Evolutionary conservation across 1,140 invertebrate species (phyloP).

Genomic region (Zaprionus nigranus): DNA sequence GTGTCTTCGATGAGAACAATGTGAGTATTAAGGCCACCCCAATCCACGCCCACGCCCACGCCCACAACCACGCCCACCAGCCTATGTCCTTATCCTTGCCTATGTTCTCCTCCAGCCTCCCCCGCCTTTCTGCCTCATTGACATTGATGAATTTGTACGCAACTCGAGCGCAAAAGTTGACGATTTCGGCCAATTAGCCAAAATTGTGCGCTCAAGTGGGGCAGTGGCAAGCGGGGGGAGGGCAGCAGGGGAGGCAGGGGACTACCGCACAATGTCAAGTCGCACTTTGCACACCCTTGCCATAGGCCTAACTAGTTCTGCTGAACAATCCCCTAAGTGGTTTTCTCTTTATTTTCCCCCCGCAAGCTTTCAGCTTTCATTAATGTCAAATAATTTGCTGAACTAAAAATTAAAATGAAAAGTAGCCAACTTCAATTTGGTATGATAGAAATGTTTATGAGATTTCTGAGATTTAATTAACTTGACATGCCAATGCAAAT

Average conservation of each 20-base stretch:
- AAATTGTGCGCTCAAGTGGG: slow-evolving; percentile 31
- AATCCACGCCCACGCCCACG: background rate
- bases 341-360: background rate
- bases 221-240: background rate
- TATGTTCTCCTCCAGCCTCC: background rate
- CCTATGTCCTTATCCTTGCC: slow-evolving; percentile 22
- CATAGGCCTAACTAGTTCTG: background rate
- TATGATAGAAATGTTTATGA: background rate
- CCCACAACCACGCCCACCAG: background rate
- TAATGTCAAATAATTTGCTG: background rate
- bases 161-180: slow-evolving; percentile 45
- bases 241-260: background rate
- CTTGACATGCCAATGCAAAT: background rate
- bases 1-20: slow-evolving; percentile 99
- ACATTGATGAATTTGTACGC: slow-evolving; percentile 51
- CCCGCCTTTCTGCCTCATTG: slow-evolving; percentile 28
- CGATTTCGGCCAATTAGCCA: slow-evolving; percentile 49
- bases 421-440: background rate
- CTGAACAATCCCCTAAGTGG: background rate
- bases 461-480: background rate
- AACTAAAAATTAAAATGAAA: background rate
- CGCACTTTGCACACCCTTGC: background rate
- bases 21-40: slow-evolving; percentile 88
- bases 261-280: background rate
- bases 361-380: background rate